These are phyloP conservation scores for Grus americana DNA, from an alignment of 2,113 vertebrate species.

Conservation along the genomic window DNA sequence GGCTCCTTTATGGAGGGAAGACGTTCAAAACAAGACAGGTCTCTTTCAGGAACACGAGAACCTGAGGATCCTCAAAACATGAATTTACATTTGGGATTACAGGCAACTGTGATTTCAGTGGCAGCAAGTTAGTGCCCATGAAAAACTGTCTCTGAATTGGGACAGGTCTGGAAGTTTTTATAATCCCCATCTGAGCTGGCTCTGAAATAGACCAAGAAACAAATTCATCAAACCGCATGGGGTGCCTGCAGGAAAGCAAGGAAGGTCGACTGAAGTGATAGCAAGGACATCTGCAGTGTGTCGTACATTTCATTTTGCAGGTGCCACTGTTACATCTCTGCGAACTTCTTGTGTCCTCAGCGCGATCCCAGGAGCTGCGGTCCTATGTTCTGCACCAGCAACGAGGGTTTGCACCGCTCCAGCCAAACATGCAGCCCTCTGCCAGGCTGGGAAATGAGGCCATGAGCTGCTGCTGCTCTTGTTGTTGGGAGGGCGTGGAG, in stretches of 20 bases:
- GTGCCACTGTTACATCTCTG: neutral
- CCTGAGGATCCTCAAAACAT: neutral
- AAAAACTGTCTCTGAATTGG: neutral
- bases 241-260: neutral
- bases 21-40: neutral
- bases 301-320: neutral
- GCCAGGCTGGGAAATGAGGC: neutral
- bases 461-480: neutral
- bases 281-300: neutral
- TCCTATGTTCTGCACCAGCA: too few relatives aligned
- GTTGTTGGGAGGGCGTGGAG: neutral
- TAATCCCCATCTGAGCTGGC: neutral
- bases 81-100: neutral
- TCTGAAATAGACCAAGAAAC: neutral
- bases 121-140: neutral
- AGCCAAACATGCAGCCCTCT: neutral
- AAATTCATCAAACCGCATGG: neutral
- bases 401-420: neutral
- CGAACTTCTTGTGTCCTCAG: rapidly evolving
- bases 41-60: neutral
- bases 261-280: neutral
- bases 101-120: neutral
- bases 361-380: neutral
- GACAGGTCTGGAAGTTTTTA: neutral
- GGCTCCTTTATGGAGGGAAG: neutral